Evolutionary conservation across 1,140 invertebrate species (phyloP), one percentile per base, ranked within the genome.

Genomic region (Teleopsis dalmanni): DNA sequence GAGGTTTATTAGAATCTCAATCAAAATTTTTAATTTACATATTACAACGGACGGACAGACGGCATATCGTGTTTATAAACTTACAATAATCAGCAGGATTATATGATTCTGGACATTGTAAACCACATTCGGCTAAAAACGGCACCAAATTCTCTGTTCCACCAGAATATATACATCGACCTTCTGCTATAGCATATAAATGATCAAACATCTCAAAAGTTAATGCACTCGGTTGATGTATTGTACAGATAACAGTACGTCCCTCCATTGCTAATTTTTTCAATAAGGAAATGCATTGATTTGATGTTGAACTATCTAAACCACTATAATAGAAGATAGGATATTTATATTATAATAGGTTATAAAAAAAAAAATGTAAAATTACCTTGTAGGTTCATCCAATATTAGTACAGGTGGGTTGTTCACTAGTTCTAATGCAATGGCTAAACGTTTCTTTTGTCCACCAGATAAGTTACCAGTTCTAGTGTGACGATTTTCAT

Each of bases 381-480:
- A 23, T 75, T 74, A 93, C 91, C 85, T 92, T 6, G 91, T 95
- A 34, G 91, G 91, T 72, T 96, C 92, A 70, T 96, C 92, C 50
- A 95, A 79, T 60, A 93, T 91, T 75, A 95, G 84, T 27, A 95
- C 79, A 0, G 88, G 87, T 10, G 91, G 91, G 71, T 95, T 91
- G 59, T 84, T 91, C 23, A 94, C 75, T 38, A 88, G 65, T 71
- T 88, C 86, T 29, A 92, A 73, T 3, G 89, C 91, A 47, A 95
- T 90, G 3, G 88, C 83, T 5, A 96, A 72, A 52, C 91, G 77
- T 71, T 94, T 95, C 52, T 81, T 80, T 72, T 95, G 87, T 3
- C 92, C 92, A 10, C 91, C 91, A 4, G 89, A 93, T 11, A 95
- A 73, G 18, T 81, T 73, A 10, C 73, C 75, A 0, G 84, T 83